Evolutionary conservation across 1,140 invertebrate species (phyloP).

Genomic region (Drosophila carrolli): DNA sequence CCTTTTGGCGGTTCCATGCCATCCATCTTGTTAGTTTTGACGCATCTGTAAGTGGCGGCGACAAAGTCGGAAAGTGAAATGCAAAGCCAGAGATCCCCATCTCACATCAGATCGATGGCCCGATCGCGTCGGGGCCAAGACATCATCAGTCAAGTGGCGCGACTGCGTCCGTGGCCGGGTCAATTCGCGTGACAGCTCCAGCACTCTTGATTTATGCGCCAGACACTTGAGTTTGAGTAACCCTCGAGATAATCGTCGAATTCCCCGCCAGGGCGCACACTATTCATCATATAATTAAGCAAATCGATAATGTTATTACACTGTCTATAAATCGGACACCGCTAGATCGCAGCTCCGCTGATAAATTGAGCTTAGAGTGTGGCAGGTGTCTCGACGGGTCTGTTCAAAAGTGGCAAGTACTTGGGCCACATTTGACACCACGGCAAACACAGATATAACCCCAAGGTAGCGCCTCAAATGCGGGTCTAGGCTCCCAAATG

Average conservation of each 20-base stretch:
- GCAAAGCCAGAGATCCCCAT: slow-evolving; percentile 24
- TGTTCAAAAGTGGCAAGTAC: slow-evolving; percentile 35
- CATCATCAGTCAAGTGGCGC: slow-evolving; percentile 70
- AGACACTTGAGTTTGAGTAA: slow-evolving; percentile 50
- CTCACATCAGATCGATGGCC: slow-evolving; percentile 24
- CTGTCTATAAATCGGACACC: slow-evolving; percentile 62
- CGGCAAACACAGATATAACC: slow-evolving; percentile 50
- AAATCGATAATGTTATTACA: slow-evolving; percentile 67
- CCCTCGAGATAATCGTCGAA: slow-evolving; percentile 42
- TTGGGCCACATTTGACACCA: slow-evolving; percentile 46
- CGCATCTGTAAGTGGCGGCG: slow-evolving; percentile 51
- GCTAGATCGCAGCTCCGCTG: slow-evolving; percentile 21
- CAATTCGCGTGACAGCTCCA: slow-evolving; percentile 66
- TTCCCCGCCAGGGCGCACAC: slow-evolving; percentile 32
- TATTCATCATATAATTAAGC: slow-evolving; percentile 69
- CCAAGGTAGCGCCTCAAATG: slow-evolving; percentile 6
- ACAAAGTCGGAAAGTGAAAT: slow-evolving; percentile 32
- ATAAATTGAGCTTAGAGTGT: slow-evolving; percentile 31
- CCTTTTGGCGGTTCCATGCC: slow-evolving; percentile 18
- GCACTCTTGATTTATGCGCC: slow-evolving; percentile 56
- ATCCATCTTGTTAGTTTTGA: slow-evolving; percentile 72
- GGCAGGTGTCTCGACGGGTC: slow-evolving; percentile 53
- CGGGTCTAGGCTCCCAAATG: neutral
- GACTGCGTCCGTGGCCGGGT: slow-evolving; percentile 59
- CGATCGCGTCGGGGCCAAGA: slow-evolving; percentile 35